Evolutionary conservation across 2,113 vertebrate genomes (phyloP).

Genomic region (Porphyrio hochstetteri): DNA sequence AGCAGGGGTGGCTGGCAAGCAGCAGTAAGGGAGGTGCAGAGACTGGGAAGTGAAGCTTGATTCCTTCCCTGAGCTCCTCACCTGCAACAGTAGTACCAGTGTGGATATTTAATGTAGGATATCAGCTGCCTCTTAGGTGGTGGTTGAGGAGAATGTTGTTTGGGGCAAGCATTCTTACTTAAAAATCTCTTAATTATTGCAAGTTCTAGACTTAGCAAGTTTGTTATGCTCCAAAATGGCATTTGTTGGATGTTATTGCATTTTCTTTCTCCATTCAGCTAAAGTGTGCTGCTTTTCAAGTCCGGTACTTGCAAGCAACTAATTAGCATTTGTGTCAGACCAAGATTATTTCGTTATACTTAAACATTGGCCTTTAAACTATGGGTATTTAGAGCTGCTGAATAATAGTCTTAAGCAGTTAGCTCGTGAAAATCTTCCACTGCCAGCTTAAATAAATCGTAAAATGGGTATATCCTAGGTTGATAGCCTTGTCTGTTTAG

Average conservation of each 20-base stretch:
- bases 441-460: conserved; percentile 4
- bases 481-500: neutral
- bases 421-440: neutral
- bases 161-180: neutral
- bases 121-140: neutral
- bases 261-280: neutral
- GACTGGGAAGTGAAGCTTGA: neutral
- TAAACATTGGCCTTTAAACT: conserved; percentile 30
- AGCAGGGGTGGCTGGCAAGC: neutral
- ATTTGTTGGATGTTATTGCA: neutral
- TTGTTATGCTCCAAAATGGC: neutral
- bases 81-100: neutral
- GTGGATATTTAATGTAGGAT: neutral
- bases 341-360: neutral
- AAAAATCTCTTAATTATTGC: neutral
- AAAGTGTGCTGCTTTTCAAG: neutral
- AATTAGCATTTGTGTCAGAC: conserved; percentile 42
- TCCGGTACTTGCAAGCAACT: neutral
- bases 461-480: neutral
- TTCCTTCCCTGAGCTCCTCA: neutral
- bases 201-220: neutral
- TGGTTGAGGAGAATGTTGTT: neutral
- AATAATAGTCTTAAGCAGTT: neutral
- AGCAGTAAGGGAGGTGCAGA: accelerated
- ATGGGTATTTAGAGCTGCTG: neutral